Evolutionary conservation across 2,888 invertebrate species (phyloP), one percentile per base, ranked within the genome.

Genomic region (Patella pellucida): DNA sequence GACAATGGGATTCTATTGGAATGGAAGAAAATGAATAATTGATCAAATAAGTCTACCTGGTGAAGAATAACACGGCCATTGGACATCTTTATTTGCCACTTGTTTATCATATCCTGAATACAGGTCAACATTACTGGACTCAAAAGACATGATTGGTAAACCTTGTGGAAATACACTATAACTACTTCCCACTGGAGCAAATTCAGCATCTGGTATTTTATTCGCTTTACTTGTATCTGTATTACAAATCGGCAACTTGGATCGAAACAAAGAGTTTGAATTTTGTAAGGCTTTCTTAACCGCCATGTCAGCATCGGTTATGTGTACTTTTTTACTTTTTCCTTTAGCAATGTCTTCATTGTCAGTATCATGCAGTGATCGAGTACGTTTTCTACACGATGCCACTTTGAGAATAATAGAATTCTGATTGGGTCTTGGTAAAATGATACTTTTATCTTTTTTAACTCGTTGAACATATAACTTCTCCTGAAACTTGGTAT

Each of bases 401-500:
- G 19, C 62, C 2, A 62, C 62, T 23, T 62, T 62, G 19, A 62
- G 62, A 12, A 62, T 23, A 15, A 62, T 62, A 11, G 62, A 62
- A 23, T 62, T 62, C 19, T 62, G 19, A 15, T 62, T 62, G 11
- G 62, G 62, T 68, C 79, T 82, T 3, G 79, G 74, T 68, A 81
- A 79, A 31, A 81, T 73, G 3, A 83, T 75, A 67, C 78, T 82
- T 5, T 81, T 75, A 12, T 85, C 85, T 9, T 83, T 81, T 72
- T 81, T 83, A 3, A 84, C 84, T 67, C 84, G 83, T 15, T 84
- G 81, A 0, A 86, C 71, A 69, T 83, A 85, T 14, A 84, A 72
- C 31, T 83, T 80, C 76, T 85, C 85, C 72, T 87, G 86, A 54
- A 82, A 71, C 50, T 82, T 76, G 15, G 85, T 85, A 74, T 87